Evolutionary conservation across 1,140 invertebrate genomes (phyloP).

Genomic region (Palaemon carinicauda): DNA sequence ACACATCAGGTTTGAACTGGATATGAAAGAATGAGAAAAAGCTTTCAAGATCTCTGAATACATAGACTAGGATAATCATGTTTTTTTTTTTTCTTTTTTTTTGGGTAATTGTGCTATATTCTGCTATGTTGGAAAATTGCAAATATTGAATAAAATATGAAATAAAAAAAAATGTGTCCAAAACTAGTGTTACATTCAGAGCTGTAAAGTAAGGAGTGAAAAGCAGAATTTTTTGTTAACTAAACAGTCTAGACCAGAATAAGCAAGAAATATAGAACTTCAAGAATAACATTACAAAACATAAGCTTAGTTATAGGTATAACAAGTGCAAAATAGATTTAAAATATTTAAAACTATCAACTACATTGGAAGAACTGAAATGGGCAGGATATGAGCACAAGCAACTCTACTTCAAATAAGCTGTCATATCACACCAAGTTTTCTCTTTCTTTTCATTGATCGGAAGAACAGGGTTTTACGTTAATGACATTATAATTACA

Average conservation of each 20-base stretch:
- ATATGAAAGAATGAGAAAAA: constrained; percentile 38
- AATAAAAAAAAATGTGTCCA: constrained; percentile 28
- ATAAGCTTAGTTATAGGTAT: constrained; percentile 4
- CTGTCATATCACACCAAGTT: too few species aligned
- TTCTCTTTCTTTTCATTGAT: too few species aligned
- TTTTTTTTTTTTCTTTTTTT: too few species aligned
- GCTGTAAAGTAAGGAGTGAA: constrained; percentile 33
- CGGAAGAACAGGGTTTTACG: too few species aligned
- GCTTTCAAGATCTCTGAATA: constrained; percentile 19
- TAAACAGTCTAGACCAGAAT: constrained; percentile 27
- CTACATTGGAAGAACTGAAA: constrained; percentile 32
- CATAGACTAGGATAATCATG: constrained; percentile 31
- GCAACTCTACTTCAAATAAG: background rate
- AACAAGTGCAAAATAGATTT: background rate
- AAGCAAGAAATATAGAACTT: background rate
- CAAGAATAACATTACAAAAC: constrained; percentile 13
- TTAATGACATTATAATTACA: too few species aligned
- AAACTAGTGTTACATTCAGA: constrained; percentile 32
- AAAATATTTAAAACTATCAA: background rate
- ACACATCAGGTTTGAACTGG: constrained; percentile 33
- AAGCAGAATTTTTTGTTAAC: constrained; percentile 36
- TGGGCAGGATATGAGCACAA: constrained; percentile 20
- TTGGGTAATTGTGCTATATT: constrained; percentile 36
- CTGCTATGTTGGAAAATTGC: constrained; percentile 38
- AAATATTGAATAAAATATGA: constrained; percentile 37